Base-by-base conservation (phyloP, 2,113 vertebrate species). In the Dinomys branickii region DNA sequence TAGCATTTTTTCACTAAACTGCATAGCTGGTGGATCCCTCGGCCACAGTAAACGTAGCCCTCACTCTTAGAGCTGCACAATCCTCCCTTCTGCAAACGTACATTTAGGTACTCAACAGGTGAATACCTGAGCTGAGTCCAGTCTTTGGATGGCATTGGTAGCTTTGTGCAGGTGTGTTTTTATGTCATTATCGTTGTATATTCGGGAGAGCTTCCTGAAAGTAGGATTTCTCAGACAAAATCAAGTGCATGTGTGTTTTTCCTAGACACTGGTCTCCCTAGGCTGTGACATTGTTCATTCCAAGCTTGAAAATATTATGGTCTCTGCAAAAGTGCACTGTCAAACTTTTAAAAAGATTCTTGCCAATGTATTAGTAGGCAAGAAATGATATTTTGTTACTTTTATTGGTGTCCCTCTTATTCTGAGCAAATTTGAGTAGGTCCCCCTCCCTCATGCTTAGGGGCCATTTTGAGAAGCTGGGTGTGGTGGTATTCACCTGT, bases 321-420 rank as follows among this genome's bases (percentile, higher is more conserved):
- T 16, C 10, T 59, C 67, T 88, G 41, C 28, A 12, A 77, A 87
- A 84, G 28, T 41, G 30, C 77, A 19, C 69, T 44, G n/a, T 44
- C 59, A 94, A 61, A 44, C 22, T 19, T 86, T 50, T 28, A 3
- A 17, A 50, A 78, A 88, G 77, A 88, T 44, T 88, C 83, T 59
- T 35, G 84, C 8, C 28, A 67, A n/a, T 4, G 3, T 30, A 30
- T 63, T 83, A 30, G 47, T 41, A 65, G 26, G 14, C 41, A 30
- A 78, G 17, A 59, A 52, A 30, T 44, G 16, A 16, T 52, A 78
- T 78, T 50, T 88, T 5, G 24, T 12, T 71, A 28, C 50, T 84
- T 88, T 85, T 14, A 59, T 44, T 41, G 67, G 50, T 13, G 30
- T 87, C 38, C 83, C 33, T 91, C 16, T 78, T 19, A 54, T 81